Base-by-base conservation (phyloP, 2,888 invertebrate species). In the Drosophila melanosoma region DNA sequence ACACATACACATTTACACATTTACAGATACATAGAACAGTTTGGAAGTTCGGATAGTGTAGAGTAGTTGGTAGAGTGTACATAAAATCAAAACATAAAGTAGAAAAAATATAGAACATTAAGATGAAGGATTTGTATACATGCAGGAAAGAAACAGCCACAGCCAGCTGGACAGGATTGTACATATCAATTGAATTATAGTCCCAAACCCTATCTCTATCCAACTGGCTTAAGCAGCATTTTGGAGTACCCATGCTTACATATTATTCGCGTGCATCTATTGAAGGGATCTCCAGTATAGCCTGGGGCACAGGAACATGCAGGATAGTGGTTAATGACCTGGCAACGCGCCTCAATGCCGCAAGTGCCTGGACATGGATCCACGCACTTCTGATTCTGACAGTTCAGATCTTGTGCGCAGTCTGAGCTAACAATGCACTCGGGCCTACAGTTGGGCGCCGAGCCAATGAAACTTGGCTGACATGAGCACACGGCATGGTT, bases 381-480 rank as follows among this genome's bases (percentile, higher is more conserved):
- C 71, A 95, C 93, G 89, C 97, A 98, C 93, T 96, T 96, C 87
- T 96, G 96, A 82, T 95, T 96, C 60, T 97, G 95, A 91, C 98
- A 98, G 17, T 96, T 97, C 91, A 95, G 95, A 90, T 96, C 95
- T 93, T 96, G 96, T 3, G 96, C 94, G 90, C 97, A 97, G 92
- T 97, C 97, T 0, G 96, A 95, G 91, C 97, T 97, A 71, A 96
- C 95, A 82, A 97, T 95, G 91, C 97, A 97, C 93, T 97, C 97
- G 6, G 97, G 97, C 59, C 95, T 94, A 91, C 97, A 97, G 66
- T 95, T 95, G 17, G 97, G 97, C 42, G 97, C 96, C 32, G 95
- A 95, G 54, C 97, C 97, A 69, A 97, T 95, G 90, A 96, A 97
- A 82, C 95, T 95, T 59, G 93, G 93, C 89, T 96, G 95, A 90